phyloP scores from a whole-genome alignment of 1,140 invertebrate species.

The Heliconius eleuchia region DNA sequence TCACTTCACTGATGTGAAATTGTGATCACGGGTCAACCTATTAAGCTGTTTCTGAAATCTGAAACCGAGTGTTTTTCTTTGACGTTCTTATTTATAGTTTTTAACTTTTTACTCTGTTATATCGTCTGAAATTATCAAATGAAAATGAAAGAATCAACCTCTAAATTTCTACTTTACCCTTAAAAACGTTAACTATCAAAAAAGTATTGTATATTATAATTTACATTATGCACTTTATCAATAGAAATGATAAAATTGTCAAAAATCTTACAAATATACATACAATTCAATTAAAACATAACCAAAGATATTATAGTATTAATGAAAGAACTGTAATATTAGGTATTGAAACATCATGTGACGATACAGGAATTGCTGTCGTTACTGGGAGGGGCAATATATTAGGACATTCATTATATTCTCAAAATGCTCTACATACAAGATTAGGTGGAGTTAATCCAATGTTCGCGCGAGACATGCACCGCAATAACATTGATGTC shows the following conservation, averaged over 20 bases:
- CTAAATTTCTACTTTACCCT: neutral
- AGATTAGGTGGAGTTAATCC: slow-evolving; percentile 96
- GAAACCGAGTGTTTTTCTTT: too few species aligned
- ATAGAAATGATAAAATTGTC: neutral
- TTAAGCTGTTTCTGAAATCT: too few species aligned
- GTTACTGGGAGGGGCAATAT: slow-evolving; percentile 87
- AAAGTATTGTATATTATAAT: too few species aligned
- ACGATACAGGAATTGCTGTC: slow-evolving; percentile 97
- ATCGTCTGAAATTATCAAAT: too few species aligned
- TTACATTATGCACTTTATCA: neutral
- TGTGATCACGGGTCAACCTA: too few species aligned
- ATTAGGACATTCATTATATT: slow-evolving; percentile 89
- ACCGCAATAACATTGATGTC: slow-evolving; percentile 89
- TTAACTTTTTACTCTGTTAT: too few species aligned
- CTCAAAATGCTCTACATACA: slow-evolving; percentile 89
- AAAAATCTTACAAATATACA: neutral
- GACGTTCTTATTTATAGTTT: too few species aligned
- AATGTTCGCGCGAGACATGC: slow-evolving; percentile 90
- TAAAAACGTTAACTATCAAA: neutral
- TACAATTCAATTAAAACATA: neutral
- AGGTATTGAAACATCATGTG: slow-evolving; percentile 99
- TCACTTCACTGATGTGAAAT: too few species aligned
- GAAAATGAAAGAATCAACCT: too few species aligned
- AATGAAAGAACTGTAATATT: slow-evolving; percentile 80
- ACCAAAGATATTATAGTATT: slow-evolving; percentile 4